A percentile compares a stretch with the other conserved stretches of the same genome.
Evolutionary conservation across 1,140 invertebrate genomes (phyloP).

Genomic region (Aethina tumida): DNA sequence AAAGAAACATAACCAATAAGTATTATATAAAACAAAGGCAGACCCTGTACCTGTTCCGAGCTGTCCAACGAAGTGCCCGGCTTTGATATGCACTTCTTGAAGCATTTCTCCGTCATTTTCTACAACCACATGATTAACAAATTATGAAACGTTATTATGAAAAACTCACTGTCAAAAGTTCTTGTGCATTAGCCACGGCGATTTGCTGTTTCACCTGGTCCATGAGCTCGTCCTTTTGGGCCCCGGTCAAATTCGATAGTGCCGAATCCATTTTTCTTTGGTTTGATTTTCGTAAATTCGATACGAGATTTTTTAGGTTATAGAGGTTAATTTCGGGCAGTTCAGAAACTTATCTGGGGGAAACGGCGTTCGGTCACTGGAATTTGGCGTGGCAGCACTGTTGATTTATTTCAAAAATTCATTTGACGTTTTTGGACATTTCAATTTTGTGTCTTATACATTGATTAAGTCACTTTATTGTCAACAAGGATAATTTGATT

Average conservation of each 20-base stretch:
- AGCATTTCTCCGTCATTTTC: conserved; percentile 97
- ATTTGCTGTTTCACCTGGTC: conserved; percentile 95
- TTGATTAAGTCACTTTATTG: no score
- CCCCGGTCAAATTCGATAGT: conserved; percentile 40
- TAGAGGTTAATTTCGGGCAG: no score
- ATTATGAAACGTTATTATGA: conserved; percentile 14
- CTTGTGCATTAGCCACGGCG: conserved; percentile 88
- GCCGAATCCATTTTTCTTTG: conserved; percentile 17
- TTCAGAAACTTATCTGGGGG: no score
- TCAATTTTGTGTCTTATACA: no score
- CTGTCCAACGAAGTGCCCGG: conserved; percentile 84
- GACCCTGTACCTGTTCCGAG: conserved; percentile 69
- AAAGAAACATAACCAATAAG: conserved; percentile 33
- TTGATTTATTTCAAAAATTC: no score
- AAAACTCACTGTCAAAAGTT: conserved; percentile 68
- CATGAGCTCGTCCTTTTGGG: conserved; percentile 85
- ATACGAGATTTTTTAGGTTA: no score
- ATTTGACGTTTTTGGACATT: no score
- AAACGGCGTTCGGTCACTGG: no score
- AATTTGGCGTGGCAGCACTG: no score
- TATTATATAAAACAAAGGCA: neutral
- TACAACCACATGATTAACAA: conserved; percentile 39
- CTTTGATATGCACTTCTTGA: conserved; percentile 86
- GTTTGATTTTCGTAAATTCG: no score
- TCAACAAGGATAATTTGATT: no score